Conservation (phyloP, 2,113 vertebrate species). For the Pyxicephalus adspersus region DNA sequence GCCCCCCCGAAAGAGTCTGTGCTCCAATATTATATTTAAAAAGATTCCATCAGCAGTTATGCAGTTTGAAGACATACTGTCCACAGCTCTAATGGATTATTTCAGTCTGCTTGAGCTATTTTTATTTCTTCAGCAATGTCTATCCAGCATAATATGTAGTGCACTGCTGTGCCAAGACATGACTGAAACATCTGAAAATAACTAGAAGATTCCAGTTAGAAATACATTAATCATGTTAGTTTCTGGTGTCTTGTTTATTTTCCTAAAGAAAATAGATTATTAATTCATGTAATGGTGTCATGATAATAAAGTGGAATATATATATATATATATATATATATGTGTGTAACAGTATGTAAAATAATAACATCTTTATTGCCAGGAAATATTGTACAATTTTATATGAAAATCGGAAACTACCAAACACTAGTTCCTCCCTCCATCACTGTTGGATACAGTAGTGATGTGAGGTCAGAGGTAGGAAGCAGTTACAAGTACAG, state of each 20-base stretch:
- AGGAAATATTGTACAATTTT: too few species aligned
- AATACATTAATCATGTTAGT: neutral
- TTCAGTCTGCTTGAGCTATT: constrained; percentile 31
- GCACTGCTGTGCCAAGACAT: constrained; percentile 12
- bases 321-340: too few species aligned
- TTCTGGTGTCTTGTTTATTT: neutral
- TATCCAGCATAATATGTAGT: constrained; percentile 29
- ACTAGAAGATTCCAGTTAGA: neutral
- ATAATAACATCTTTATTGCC: too few species aligned
- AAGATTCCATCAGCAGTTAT: constrained; percentile 25
- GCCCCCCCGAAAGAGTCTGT: neutral
- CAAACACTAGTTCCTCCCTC: too few species aligned
- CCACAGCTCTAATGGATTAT: constrained; percentile 18
- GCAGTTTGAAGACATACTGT: constrained; percentile 20
- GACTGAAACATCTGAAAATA: constrained; percentile 31
- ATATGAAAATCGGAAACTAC: too few species aligned
- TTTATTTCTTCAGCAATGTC: constrained; percentile 7
- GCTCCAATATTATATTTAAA: constrained; percentile 2
- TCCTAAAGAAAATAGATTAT: too few species aligned
- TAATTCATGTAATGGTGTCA: too few species aligned
- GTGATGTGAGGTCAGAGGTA: too few species aligned
- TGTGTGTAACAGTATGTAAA: too few species aligned
- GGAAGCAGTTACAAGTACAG: too few species aligned
- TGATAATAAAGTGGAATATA: too few species aligned
- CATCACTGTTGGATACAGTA: too few species aligned